phyloP scores from a whole-genome alignment of 1,140 invertebrate species.

The Galendromus occidentalis region DNA sequence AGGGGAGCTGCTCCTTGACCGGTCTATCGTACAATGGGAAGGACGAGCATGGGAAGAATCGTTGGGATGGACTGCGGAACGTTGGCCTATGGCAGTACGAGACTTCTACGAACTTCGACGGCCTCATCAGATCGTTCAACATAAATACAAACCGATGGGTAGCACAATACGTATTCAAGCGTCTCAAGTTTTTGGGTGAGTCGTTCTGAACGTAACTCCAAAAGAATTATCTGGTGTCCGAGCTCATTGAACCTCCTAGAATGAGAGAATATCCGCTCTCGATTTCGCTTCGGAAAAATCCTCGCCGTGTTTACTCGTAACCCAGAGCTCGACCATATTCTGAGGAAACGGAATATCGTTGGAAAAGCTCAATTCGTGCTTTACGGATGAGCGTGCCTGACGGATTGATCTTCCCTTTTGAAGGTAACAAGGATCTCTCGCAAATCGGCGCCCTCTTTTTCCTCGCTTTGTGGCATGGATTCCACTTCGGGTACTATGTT shows the following conservation, averaged over 20 bases:
- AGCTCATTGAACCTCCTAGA: no score
- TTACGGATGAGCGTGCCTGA: background rate
- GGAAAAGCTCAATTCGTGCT: no score
- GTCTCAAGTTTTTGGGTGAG: conserved; percentile 55
- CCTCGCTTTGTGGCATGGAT: conserved; percentile 80
- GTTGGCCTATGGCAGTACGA: conserved; percentile 55
- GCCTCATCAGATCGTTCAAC: conserved; percentile 72
- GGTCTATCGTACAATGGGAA: conserved; percentile 62
- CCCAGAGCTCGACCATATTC: no score
- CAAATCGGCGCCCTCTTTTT: conserved; percentile 59
- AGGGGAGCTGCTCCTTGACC: conserved; percentile 29
- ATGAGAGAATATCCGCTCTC: no score
- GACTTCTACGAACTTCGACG: conserved; percentile 51
- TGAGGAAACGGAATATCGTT: no score
- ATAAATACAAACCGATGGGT: conserved; percentile 84
- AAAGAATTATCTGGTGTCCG: no score
- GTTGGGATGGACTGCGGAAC: conserved; percentile 69
- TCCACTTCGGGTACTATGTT: conserved; percentile 66
- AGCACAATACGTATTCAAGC: conserved; percentile 72
- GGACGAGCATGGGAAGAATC: conserved; percentile 33
- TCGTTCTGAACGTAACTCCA: no score
- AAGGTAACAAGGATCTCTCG: conserved; percentile 51
- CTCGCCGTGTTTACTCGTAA: no score
- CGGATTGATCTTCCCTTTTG: background rate
- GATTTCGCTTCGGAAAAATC: no score